A percentile compares a stretch with the other conserved stretches of the same genome.
Conservation (phyloP, 1,140 invertebrate genomes). For the Potamilus streckersoni region DNA sequence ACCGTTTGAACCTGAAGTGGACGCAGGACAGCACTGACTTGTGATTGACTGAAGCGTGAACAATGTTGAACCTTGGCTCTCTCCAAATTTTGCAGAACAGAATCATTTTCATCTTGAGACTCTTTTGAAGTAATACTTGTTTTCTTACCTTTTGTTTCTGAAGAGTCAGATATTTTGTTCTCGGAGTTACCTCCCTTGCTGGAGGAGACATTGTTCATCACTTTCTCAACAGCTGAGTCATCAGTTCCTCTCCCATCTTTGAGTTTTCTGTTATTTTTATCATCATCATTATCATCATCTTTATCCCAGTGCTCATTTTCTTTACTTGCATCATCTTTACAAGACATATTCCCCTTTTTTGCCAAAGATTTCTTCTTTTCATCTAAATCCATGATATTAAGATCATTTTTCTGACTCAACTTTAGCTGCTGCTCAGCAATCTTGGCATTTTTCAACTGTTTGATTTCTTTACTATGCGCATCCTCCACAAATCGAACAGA, state of each 20-base stretch:
- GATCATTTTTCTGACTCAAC: too few species aligned
- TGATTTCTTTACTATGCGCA: conserved; percentile 19
- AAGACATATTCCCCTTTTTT: conserved; percentile 11
- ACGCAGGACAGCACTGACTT: conserved; percentile 19
- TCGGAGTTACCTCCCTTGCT: too few species aligned
- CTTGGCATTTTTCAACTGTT: conserved; percentile 12
- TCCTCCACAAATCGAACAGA: conserved; percentile 25
- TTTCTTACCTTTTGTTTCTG: too few species aligned
- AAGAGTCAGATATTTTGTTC: too few species aligned
- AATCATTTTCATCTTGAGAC: too few species aligned
- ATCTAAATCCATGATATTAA: too few species aligned
- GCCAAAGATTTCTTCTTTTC: too few species aligned
- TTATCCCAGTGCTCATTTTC: conserved; percentile 11
- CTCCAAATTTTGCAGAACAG: too few species aligned
- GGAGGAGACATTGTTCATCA: too few species aligned
- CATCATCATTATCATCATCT: conserved; percentile 17
- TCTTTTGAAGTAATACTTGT: too few species aligned
- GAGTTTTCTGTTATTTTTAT: not conserved
- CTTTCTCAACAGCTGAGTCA: not conserved
- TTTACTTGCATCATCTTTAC: conserved; percentile 8
- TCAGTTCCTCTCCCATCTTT: conserved; percentile 1
- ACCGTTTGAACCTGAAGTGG: conserved; percentile 16
- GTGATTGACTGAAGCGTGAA: conserved; percentile 13
- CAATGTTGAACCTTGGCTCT: not conserved
- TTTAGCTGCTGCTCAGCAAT: conserved; percentile 22